These are phyloP conservation scores for Gastrophysa polygoni DNA, from an alignment of 2,888 invertebrate genomes.

Conservation along the genomic window DNA sequence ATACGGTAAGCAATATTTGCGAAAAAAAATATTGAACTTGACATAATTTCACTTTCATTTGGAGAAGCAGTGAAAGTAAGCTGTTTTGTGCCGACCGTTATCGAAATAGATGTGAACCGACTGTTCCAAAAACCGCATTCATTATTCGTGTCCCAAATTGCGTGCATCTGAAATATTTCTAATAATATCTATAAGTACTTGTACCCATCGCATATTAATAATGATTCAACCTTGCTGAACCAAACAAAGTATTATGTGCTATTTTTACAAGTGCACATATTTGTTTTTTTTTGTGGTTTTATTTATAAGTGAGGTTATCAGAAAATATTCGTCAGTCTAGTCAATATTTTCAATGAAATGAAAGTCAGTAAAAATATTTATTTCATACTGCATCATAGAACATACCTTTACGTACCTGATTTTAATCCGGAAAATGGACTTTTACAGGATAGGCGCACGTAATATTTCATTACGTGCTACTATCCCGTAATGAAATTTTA, in stretches of 20 bases:
- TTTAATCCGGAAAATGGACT: no score
- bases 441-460: no score
- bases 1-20: not conserved
- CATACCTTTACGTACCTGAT: no score
- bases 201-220: constrained; percentile 1
- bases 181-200: constrained; percentile 14
- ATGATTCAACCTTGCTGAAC: not conserved
- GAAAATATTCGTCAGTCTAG: no score
- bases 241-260: not conserved
- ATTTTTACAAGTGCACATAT: constrained; percentile 12
- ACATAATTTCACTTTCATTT: constrained; percentile 11
- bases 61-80: constrained; percentile 4
- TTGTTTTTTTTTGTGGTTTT: constrained; percentile 4
- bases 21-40: constrained; percentile 15
- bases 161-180: not conserved
- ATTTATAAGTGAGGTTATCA: constrained; percentile 4
- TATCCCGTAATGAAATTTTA: no score
- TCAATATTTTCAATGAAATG: no score
- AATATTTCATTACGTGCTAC: no score
- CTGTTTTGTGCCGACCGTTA: not conserved
- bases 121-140: not conserved
- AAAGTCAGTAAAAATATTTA: no score
- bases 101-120: constrained; percentile 1
- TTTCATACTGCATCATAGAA: no score
- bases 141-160: constrained; percentile 8